A percentile compares a stretch with the other conserved stretches of the same genome.
Evolutionary conservation across 2,113 vertebrate genomes (phyloP).

Genomic region (Argyrosomus japonicus): DNA sequence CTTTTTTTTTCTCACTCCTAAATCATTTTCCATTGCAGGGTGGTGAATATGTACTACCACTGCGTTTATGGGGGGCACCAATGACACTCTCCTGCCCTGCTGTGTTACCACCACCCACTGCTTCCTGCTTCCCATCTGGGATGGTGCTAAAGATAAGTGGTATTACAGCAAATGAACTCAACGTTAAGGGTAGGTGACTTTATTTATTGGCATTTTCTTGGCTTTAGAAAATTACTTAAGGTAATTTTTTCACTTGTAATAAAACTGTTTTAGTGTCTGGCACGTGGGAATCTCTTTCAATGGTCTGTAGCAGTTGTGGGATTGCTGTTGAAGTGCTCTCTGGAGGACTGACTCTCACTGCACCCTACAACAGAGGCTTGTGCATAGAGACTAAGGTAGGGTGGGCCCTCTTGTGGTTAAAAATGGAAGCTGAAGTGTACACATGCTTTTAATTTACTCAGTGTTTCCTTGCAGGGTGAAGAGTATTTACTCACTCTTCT

Average conservation of each 20-base stretch:
- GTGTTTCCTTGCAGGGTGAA: conserved; percentile 46
- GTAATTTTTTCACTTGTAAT: not conserved
- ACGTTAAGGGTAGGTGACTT: conserved; percentile 51
- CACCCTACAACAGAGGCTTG: conserved; percentile 38
- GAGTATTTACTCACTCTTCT: conserved; percentile 41
- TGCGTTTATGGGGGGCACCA: conserved; percentile 49
- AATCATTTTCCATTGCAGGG: conserved; percentile 27
- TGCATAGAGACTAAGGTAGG: conserved; percentile 52
- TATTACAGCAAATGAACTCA: conserved; percentile 7
- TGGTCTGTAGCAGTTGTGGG: conserved; percentile 28
- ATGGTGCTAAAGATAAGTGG: conserved; percentile 49
- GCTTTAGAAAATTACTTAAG: not conserved
- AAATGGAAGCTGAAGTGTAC: not conserved
- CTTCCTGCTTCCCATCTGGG: conserved; percentile 43
- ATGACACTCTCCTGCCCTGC: conserved; percentile 54
- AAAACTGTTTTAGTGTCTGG: conserved; percentile 58
- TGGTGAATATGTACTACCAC: conserved; percentile 50
- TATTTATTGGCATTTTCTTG: not conserved
- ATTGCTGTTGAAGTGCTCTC: conserved; percentile 25
- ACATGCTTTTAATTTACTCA: conserved; percentile 1
- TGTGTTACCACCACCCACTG: not conserved
- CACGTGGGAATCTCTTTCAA: conserved; percentile 45
- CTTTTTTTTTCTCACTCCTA: not conserved
- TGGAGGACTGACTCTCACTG: conserved; percentile 50
- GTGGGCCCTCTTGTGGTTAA: conserved; percentile 39